A percentile compares a stretch with the other conserved stretches of the same genome.
Evolutionary conservation across 2,113 vertebrate species (phyloP).

Genomic region (Tychaedon coryphoeus): DNA sequence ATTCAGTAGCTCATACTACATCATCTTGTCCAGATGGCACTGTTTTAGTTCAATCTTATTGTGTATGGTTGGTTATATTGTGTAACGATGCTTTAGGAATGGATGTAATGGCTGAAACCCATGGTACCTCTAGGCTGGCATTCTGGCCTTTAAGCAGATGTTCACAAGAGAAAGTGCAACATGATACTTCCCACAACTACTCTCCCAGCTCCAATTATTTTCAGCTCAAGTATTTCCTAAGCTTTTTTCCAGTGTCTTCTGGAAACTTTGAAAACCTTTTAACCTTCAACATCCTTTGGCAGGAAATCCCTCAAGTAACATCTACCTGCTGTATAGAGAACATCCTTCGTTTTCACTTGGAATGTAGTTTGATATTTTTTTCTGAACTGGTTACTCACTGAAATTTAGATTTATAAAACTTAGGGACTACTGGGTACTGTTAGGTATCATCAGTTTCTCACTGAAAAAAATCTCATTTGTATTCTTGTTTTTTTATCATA

Average conservation of each 20-base stretch:
- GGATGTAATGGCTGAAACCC: neutral
- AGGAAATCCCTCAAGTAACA: neutral
- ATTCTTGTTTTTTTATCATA: neutral
- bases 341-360: neutral
- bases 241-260: neutral
- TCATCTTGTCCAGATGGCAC: neutral
- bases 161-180: neutral
- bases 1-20: neutral
- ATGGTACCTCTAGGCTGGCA: neutral
- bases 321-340: neutral
- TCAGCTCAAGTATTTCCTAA: neutral
- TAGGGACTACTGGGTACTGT: neutral
- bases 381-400: neutral
- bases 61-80: fast-evolving
- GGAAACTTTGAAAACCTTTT: neutral
- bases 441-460: neutral
- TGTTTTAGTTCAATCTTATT: neutral
- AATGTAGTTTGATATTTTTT: neutral
- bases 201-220: neutral
- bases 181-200: neutral
- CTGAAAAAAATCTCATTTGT: neutral
- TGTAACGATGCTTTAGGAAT: neutral
- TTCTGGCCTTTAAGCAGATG: neutral
- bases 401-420: neutral
- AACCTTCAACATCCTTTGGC: neutral